Conservation (phyloP, 2,888 invertebrate genomes). For the Tryphoninae sp. region DNA sequence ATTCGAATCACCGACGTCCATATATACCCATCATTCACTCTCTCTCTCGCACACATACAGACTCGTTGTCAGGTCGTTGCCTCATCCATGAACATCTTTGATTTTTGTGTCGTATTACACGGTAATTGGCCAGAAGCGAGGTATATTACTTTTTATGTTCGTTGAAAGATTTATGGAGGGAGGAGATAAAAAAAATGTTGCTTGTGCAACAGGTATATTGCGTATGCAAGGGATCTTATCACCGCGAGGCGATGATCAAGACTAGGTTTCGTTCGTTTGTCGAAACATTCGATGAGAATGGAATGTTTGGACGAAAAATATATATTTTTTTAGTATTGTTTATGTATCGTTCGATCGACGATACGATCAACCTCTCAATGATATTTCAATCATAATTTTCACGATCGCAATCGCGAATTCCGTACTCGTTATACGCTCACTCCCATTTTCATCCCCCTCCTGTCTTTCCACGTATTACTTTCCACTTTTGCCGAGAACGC, state of each 20-base stretch:
- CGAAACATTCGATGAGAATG: neutral
- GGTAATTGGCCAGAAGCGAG: constrained; percentile 23
- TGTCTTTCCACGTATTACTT: neutral
- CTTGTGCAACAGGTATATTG: constrained; percentile 45
- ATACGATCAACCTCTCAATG: no score
- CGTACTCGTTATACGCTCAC: neutral
- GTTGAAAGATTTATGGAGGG: constrained; percentile 21
- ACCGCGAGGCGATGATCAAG: neutral
- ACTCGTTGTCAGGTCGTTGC: neutral
- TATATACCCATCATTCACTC: constrained; percentile 24
- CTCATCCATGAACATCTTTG: constrained; percentile 29
- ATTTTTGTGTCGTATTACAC: constrained; percentile 35
- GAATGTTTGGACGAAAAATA: no score
- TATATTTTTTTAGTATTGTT: no score
- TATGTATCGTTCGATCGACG: no score
- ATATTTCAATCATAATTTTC: no score
- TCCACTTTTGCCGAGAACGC: constrained; percentile 13
- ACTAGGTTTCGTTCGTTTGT: neutral
- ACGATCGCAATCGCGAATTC: no score
- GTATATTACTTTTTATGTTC: neutral
- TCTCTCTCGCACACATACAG: constrained; percentile 2
- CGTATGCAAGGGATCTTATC: neutral
- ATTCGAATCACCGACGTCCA: constrained; percentile 41
- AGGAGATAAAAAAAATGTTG: constrained; percentile 13
- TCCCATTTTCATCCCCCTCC: constrained; percentile 7